Evolutionary conservation across 2,113 vertebrate genomes (phyloP).

Genomic region (Mungos mungo): DNA sequence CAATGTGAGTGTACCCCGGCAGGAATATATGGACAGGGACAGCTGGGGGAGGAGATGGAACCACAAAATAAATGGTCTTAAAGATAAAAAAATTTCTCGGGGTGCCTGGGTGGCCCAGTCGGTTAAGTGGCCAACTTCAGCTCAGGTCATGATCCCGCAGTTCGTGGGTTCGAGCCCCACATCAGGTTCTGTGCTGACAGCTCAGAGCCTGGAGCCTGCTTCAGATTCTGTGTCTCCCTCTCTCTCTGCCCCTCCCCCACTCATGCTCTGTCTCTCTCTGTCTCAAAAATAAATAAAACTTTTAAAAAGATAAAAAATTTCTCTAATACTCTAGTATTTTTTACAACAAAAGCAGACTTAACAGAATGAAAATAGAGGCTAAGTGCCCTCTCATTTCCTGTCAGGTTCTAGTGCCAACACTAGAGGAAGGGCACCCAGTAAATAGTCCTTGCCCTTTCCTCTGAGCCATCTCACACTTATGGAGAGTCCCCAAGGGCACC

Average conservation of each 20-base stretch:
- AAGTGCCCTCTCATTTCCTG: background rate
- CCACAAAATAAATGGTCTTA: background rate
- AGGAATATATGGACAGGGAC: background rate
- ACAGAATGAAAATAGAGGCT: background rate
- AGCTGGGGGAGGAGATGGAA: background rate
- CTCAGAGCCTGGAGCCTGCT: too few species aligned
- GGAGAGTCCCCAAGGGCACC: background rate
- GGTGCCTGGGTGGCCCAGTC: too few species aligned
- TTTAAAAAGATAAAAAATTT: background rate
- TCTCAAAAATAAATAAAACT: too few species aligned
- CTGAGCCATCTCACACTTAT: background rate
- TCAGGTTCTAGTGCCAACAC: fast-evolving
- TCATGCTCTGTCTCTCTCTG: too few species aligned
- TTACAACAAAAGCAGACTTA: background rate
- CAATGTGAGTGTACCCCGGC: background rate
- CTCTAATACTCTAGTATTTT: background rate
- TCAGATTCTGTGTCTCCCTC: too few species aligned
- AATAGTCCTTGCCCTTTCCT: background rate
- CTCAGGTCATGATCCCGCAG: too few species aligned
- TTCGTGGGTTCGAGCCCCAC: too few species aligned
- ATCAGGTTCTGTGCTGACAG: too few species aligned
- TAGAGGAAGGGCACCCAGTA: background rate
- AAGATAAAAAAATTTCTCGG: too few species aligned
- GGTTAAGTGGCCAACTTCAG: too few species aligned
- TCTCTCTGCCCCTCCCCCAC: too few species aligned